Conservation (phyloP, 2,797 vertebrate species). For the Pangasius macronema region DNA sequence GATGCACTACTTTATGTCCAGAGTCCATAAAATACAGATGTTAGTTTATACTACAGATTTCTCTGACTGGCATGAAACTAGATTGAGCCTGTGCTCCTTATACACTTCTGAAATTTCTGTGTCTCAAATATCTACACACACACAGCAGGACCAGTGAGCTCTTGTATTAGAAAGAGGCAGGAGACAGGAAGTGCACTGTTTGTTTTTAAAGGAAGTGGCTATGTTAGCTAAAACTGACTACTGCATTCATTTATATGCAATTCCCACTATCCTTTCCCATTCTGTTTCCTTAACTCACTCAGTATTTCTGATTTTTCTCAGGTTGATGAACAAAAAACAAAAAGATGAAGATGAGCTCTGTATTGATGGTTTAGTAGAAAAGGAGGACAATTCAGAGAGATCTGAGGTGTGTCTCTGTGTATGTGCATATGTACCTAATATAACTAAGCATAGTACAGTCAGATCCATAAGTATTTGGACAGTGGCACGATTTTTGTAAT, state of each 20-base stretch:
- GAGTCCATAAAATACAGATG: background rate
- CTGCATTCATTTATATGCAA: constrained; percentile 31
- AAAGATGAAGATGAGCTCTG: constrained; percentile 54
- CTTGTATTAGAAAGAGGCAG: constrained; percentile 23
- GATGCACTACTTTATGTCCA: background rate
- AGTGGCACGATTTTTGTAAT: too few relatives aligned
- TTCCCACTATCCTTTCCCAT: constrained; percentile 2
- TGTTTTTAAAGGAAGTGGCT: constrained; percentile 31
- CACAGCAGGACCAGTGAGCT: background rate
- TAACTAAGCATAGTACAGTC: background rate
- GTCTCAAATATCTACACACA: background rate
- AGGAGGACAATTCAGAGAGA: constrained; percentile 59
- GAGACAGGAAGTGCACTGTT: constrained; percentile 41
- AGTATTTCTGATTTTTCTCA: constrained; percentile 47
- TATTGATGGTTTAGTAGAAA: constrained; percentile 60
- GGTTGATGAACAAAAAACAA: constrained; percentile 66
- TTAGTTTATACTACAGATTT: background rate
- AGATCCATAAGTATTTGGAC: too few relatives aligned
- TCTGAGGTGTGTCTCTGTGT: constrained; percentile 62
- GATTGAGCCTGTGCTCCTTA: background rate
- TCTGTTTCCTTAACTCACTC: background rate
- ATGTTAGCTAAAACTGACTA: constrained; percentile 22
- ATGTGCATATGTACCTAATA: background rate
- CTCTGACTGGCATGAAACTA: background rate
- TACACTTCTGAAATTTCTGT: background rate